Evolutionary conservation across 1,140 invertebrate species (phyloP).

Genomic region (Mactra quadrangularis): DNA sequence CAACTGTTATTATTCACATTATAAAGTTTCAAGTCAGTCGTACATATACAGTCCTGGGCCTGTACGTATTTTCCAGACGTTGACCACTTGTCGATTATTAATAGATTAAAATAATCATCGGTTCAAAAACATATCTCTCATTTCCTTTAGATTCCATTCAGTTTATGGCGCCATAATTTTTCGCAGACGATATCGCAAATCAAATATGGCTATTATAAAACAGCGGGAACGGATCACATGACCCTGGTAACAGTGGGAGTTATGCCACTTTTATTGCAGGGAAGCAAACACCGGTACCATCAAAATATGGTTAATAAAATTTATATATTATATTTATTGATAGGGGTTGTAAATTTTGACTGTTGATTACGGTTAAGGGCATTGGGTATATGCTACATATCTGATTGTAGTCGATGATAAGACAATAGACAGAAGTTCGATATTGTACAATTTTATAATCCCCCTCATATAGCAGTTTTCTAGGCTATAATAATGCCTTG

Average conservation of each 20-base stretch:
- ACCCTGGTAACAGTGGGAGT: conserved; percentile 7
- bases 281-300: conserved; percentile 57
- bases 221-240: conserved; percentile 54
- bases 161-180: conserved; percentile 35
- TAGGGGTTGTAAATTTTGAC: conserved; percentile 41
- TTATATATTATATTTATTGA: conserved; percentile 60
- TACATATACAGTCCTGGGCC: too few species aligned
- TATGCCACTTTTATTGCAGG: conserved; percentile 56
- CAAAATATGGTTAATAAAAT: conserved; percentile 51
- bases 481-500: too few species aligned
- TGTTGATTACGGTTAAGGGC: conserved; percentile 35
- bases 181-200: conserved; percentile 36
- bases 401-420: conserved; percentile 19
- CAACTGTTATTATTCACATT: too few species aligned
- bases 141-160: background rate
- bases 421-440: conserved; percentile 25
- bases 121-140: too few species aligned
- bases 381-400: conserved; percentile 20
- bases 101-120: too few species aligned
- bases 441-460: too few species aligned
- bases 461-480: too few species aligned
- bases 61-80: too few species aligned
- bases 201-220: conserved; percentile 49
- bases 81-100: too few species aligned
- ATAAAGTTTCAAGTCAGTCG: too few species aligned